Evolutionary conservation across 2,888 invertebrate genomes (phyloP), one percentile per base, ranked within the genome.

Genomic region (Archips xylosteana): DNA sequence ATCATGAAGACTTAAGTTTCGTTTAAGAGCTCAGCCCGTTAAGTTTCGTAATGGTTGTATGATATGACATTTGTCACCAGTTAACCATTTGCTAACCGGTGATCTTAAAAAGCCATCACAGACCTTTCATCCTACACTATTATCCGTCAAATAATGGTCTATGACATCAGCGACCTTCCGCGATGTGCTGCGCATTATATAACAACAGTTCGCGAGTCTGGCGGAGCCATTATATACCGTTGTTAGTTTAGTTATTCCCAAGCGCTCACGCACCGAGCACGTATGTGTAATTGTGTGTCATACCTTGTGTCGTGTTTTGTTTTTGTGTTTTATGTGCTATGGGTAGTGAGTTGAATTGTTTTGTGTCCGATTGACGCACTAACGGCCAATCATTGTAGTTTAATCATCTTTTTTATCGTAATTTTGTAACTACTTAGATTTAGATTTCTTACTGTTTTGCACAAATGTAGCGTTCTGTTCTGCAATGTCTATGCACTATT

Each of bases 301-400:
- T 36, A 32, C 23, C 45, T 65, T 49, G 45, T 62, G 66, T 54
- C 57, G 77, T 78, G 77, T 78, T 63, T 75, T 66, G 69, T 63
- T 76, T 77, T 49, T 68, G 72, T 70, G 60, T 64, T 71, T 63
- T 79, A 76, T 78, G 71, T 59, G 67, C 62, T 78, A 87, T 87
- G 87, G 87, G 87, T 81, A 82, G 87, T 86, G 84, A 87, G 86
- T 87, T 36, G 32, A 51, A 77, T 75, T 75, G 66, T 51, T 74
- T 75, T 73, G 62, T 68, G 61, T 39, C n/a, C 51, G 8, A 36
- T 49, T 47, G 61, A 42, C 34, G 64, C 70, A 63, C 63, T 57
- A 49, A 34, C 49, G 32, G 10, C 47, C 9, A 47, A 39, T 64
- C 13, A 68, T 62, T 36, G 5, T 23, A 23, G 23, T 5, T 39